Evolutionary conservation across 2,113 vertebrate genomes (phyloP).

Genomic region (Urocolius indicus): DNA sequence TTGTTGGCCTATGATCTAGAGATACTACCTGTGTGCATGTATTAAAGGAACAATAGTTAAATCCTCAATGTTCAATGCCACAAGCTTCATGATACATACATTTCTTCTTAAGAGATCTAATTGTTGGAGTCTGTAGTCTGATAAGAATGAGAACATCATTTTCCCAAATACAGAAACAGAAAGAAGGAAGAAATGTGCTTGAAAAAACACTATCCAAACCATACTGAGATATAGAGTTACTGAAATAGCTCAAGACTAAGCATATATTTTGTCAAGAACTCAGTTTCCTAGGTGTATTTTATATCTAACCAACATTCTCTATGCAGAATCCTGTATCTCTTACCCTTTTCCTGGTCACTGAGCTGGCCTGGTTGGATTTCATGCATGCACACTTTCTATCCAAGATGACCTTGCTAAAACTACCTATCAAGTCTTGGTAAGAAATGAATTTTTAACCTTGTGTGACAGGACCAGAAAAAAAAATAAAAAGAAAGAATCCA

Average conservation of each 20-base stretch:
- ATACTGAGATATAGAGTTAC: background rate
- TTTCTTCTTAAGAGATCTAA: background rate
- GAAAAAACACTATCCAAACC: background rate
- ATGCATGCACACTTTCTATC: background rate
- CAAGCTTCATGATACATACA: background rate
- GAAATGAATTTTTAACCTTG: background rate
- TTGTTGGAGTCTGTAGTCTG: background rate
- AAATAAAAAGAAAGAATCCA: background rate
- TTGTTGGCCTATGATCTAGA: background rate
- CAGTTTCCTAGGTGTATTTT: background rate
- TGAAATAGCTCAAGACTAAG: background rate
- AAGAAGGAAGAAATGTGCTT: background rate
- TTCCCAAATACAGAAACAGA: background rate
- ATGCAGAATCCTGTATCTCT: background rate
- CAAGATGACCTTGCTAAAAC: background rate
- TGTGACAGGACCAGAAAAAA: background rate
- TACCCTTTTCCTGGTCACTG: background rate
- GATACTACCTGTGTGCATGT: background rate
- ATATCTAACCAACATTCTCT: background rate
- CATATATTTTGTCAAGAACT: background rate
- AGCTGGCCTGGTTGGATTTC: background rate
- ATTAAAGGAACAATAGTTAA: background rate
- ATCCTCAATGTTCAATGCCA: background rate
- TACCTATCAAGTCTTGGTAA: background rate
- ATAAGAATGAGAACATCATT: background rate